Evolutionary conservation across 2,888 invertebrate genomes (phyloP).

Genomic region (Tryphoninae sp.): DNA sequence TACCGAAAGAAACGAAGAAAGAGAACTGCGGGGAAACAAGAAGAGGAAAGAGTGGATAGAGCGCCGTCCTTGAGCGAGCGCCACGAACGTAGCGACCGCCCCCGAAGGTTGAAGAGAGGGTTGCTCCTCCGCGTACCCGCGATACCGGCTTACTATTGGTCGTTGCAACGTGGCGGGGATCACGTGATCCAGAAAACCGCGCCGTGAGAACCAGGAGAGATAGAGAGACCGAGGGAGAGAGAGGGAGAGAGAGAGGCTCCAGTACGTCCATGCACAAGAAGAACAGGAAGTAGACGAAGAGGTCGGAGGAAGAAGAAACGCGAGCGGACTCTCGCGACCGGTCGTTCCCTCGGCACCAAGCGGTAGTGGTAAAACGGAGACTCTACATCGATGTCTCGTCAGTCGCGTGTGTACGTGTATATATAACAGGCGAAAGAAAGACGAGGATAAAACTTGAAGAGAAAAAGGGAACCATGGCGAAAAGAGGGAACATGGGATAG

Average conservation of each 20-base stretch:
- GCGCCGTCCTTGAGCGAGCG: slow-evolving; percentile 59
- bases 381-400: slow-evolving; percentile 41
- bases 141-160: slow-evolving; percentile 79
- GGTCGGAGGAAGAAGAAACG: slow-evolving; percentile 60
- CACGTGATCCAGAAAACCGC: slow-evolving; percentile 73
- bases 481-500: slow-evolving; percentile 55
- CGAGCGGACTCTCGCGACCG: slow-evolving; percentile 50
- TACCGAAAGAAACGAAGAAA: slow-evolving; percentile 43
- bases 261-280: slow-evolving; percentile 54
- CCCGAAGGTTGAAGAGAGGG: slow-evolving; percentile 81
- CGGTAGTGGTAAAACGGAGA: slow-evolving; percentile 44
- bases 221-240: slow-evolving; percentile 12
- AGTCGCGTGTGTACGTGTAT: slow-evolving; percentile 40
- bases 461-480: slow-evolving; percentile 12
- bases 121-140: slow-evolving; percentile 76
- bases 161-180: slow-evolving; percentile 65
- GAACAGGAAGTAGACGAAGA: slow-evolving; percentile 69
- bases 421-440: slow-evolving; percentile 15
- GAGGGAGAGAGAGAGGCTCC: slow-evolving; percentile 24
- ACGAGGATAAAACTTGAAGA: slow-evolving; percentile 39
- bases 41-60: slow-evolving; percentile 69
- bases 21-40: slow-evolving; percentile 39
- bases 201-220: slow-evolving; percentile 51
- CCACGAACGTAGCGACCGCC: slow-evolving; percentile 75
- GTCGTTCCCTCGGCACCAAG: slow-evolving; percentile 37